Conservation (phyloP, 2,888 invertebrate species). For the Hesperia comma region DNA sequence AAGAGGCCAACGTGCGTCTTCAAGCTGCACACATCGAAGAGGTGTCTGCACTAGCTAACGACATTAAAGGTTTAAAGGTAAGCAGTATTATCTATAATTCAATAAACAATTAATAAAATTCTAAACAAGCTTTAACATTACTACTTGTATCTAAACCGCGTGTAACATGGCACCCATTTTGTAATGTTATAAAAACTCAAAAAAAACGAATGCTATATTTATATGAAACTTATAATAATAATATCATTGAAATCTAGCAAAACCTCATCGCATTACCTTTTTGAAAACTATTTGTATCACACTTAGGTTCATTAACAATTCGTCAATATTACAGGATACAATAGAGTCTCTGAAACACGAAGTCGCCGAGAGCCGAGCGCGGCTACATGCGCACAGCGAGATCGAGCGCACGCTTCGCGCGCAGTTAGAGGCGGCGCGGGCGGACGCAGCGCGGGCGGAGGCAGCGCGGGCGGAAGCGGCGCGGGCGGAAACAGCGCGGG, state of each 20-base stretch:
- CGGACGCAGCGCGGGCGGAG: constrained; percentile 56
- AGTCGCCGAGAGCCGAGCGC: constrained; percentile 74
- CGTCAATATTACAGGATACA: constrained; percentile 59
- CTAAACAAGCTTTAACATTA: too few relatives aligned
- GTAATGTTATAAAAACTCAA: too few relatives aligned
- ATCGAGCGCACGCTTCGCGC: constrained; percentile 76
- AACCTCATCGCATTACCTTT: too few relatives aligned
- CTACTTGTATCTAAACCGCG: too few relatives aligned
- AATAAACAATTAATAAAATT: too few relatives aligned
- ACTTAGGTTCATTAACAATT: too few relatives aligned
- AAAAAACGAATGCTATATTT: too few relatives aligned
- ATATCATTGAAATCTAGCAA: too few relatives aligned
- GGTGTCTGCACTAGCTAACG: constrained; percentile 69
- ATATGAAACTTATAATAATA: too few relatives aligned
- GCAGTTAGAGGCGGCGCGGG: constrained; percentile 75
- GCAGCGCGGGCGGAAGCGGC: constrained; percentile 60
- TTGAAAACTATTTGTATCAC: too few relatives aligned
- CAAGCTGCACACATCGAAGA: constrained; percentile 76
- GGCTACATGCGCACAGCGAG: constrained; percentile 76
- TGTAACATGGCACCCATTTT: too few relatives aligned
- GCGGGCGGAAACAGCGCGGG: constrained; percentile 74
- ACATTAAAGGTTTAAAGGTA: constrained; percentile 79
- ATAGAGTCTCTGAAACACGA: constrained; percentile 78
- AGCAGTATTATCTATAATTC: background rate
- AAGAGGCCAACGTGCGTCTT: constrained; percentile 78